Evolutionary conservation across 64 coral and sea anemone genomes (phyloP), one percentile per base, ranked within the genome.

Genomic region (Montipora foliosa): DNA sequence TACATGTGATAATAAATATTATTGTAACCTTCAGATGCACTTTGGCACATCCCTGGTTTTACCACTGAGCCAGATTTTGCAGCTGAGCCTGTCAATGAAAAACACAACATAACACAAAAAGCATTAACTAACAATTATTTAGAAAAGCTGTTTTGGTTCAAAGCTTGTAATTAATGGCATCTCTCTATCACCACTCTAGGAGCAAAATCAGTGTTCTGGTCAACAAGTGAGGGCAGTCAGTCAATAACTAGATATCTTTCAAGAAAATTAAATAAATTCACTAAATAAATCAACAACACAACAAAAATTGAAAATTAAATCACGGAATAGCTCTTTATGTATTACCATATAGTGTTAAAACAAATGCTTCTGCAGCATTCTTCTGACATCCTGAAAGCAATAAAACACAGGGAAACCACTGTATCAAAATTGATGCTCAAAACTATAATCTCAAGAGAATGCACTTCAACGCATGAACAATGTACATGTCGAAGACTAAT

Each of bases 191-290:
- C 8, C 60, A 10, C 60, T 64, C 60, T 64, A 64, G 60, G 13
- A 64, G 60, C 60, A 64, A 64, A 7, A 64, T 64, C 3, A 64
- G 60, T 64, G 3, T 64, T 64, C 60, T 64, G 60, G 60, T 64
- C 60, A 13, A 11, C 60, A 64, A 64, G 60, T 64, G 60, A 64
- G 13, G 60, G 60, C 60, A 64, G 60, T 64, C 60, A 64, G 60
- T 64, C 60, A 64, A 64, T 64, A 64, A 64, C 60, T 64, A 64
- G 60, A 64, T 5, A 64, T 64, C 60, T 64, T 64, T 64, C 60
- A 64, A 64, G 60, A 64, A 64, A 64, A 64, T 64, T 64, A 64
- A 64, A 64, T 64, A 64, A 64, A 64, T 64, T 64, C 60, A 64
- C 60, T 64, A 11, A 64, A 64, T 64, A 64, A 64, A 64, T 64